Conservation (phyloP, 2,888 invertebrate genomes). For the Philopedon plagiatum region DNA sequence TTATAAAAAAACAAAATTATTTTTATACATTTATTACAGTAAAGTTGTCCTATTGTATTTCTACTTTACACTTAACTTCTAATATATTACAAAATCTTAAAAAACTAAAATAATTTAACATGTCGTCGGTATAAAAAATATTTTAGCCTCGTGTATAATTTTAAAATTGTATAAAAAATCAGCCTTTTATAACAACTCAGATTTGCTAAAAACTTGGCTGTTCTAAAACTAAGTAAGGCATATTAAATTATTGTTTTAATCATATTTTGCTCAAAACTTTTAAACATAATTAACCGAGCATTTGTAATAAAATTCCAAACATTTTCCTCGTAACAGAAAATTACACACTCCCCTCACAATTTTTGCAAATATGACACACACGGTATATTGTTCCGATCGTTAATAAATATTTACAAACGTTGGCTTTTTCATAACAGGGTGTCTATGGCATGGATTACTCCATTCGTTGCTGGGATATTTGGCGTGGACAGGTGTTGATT, state of each 20-base stretch:
- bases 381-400: slow-evolving; percentile 2
- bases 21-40: slow-evolving; percentile 5
- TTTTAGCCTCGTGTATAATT: neutral
- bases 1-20: neutral
- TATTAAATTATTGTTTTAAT: too few species aligned
- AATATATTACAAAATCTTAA: slow-evolving; percentile 40
- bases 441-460: slow-evolving; percentile 89
- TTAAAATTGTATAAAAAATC: slow-evolving; percentile 17
- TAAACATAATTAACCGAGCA: too few species aligned
- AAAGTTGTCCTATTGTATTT: neutral
- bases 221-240: too few species aligned
- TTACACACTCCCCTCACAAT: neutral
- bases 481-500: slow-evolving; percentile 86
- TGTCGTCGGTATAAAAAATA: neutral
- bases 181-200: slow-evolving; percentile 18
- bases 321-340: neutral
- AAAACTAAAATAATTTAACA: slow-evolving; percentile 38
- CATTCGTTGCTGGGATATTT: slow-evolving; percentile 90
- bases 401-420: neutral
- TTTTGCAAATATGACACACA: slow-evolving; percentile 25
- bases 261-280: too few species aligned
- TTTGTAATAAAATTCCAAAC: too few species aligned
- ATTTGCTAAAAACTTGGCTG: neutral
- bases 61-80: slow-evolving; percentile 25
- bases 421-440: slow-evolving; percentile 71